A percentile compares a stretch with the other conserved stretches of the same genome.
These are phyloP conservation scores for Bugulina stolonifera DNA, from an alignment of 2,888 invertebrate species.

Conservation along the genomic window DNA sequence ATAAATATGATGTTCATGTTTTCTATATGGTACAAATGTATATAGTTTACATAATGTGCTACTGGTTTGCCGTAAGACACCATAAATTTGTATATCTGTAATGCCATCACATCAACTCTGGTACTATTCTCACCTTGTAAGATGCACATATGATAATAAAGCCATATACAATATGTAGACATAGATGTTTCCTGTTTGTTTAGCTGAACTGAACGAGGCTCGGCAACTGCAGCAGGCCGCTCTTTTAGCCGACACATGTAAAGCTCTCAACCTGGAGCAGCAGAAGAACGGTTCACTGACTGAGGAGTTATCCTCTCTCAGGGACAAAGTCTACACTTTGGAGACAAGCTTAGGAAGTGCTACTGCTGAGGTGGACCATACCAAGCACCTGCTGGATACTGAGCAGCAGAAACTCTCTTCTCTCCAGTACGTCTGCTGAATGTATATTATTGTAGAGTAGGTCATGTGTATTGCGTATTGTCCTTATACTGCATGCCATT, in stretches of 20 bases:
- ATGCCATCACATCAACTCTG: too few species aligned
- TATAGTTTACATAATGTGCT: too few species aligned
- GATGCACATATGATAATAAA: too few species aligned
- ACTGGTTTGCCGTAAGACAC: too few species aligned
- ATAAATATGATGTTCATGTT: too few species aligned
- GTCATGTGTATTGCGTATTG: too few species aligned
- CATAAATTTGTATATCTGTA: too few species aligned
- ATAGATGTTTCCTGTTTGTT: neutral
- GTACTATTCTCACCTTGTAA: too few species aligned
- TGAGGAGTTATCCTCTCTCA: neutral
- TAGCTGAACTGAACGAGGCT: conserved; percentile 11
- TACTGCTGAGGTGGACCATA: neutral
- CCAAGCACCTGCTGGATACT: neutral
- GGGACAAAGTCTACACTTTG: neutral
- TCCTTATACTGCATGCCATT: too few species aligned
- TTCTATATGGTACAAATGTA: too few species aligned
- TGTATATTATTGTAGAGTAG: too few species aligned
- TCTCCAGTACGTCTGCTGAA: conserved; percentile 20
- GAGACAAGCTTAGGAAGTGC: neutral
- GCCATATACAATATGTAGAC: too few species aligned
- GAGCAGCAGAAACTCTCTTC: conserved; percentile 5
- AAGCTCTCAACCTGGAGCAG: neutral
- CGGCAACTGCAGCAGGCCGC: conserved; percentile 7
- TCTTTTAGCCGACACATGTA: neutral
- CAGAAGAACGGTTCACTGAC: neutral